Base-by-base conservation (phyloP, 2,113 vertebrate genomes). In the Sciurus niger region DNA sequence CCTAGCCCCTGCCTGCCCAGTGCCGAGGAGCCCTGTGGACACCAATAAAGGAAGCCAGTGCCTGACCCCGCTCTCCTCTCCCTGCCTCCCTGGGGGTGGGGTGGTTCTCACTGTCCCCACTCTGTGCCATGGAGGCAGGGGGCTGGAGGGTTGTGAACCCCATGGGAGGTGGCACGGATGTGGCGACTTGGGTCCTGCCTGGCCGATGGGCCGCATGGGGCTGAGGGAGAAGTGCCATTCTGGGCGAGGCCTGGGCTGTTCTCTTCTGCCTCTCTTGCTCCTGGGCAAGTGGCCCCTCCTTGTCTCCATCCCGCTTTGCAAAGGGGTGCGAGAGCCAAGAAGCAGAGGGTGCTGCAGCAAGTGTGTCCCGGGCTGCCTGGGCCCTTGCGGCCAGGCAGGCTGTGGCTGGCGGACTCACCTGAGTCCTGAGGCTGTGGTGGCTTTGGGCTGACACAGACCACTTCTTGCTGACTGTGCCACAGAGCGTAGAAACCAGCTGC, bases 21-120 rank as follows among this genome's bases (percentile, higher is more conserved):
- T 84, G n/a, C 46, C 0, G 34, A 83, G n/a, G 24, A 3, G 28
- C 30, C 53, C 48, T 55, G 20, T 0, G 0, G 63, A 8, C 40
- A 67, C 68, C 94, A 98, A 97, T 98, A 98, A 98, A 98, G 76
- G 46, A 79, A 48, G 55, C 40, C 12, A 86, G 55, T 63, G 55
- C 70, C 58, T 28, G 46, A 74, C 67, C 53, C 14, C 1, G 16
- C 37, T 46, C 20, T 43, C 84, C 18, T 34, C 77, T 40, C 73
- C 6, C 55, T 58, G 55, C 55, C 55, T 58, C 18, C 55, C 55
- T 58, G 55, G 20, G 55, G 20, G 55, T 48, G 46, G 46, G 6
- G 46, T 48, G 55, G 55, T 58, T 58, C 20, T 58, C 55, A 58
- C 20, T 2, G 55, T 58, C 18, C 20, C 55, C 7, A 18, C 18